Evolutionary conservation across 2,888 invertebrate species (phyloP).

Genomic region (Synanthedon myopaeformis): DNA sequence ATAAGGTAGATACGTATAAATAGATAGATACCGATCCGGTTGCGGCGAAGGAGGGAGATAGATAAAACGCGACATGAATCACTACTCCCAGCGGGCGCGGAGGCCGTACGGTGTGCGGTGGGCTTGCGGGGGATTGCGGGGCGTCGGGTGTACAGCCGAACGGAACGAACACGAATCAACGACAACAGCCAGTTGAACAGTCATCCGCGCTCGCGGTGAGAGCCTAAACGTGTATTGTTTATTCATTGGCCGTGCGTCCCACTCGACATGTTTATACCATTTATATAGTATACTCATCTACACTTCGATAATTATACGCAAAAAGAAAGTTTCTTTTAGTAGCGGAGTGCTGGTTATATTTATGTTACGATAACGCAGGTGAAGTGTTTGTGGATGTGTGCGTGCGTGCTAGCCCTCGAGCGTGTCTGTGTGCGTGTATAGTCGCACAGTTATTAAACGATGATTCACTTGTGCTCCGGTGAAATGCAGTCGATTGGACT

Average conservation of each 20-base stretch:
- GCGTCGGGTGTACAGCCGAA: conserved; percentile 23
- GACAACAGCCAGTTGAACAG: conserved; percentile 45
- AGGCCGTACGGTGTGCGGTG: conserved; percentile 31
- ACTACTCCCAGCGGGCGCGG: conserved; percentile 54
- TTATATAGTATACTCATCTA: conserved; percentile 29
- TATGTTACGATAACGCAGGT: conserved; percentile 56
- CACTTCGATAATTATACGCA: conserved; percentile 21
- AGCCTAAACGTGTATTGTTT: conserved; percentile 33
- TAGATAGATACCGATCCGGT: conserved; percentile 69
- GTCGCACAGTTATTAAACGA: conserved; percentile 68
- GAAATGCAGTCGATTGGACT: conserved; percentile 68
- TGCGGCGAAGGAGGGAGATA: conserved; percentile 69
- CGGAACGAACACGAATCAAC: conserved; percentile 52
- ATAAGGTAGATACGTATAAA: conserved; percentile 57
- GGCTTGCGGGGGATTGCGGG: conserved; percentile 26
- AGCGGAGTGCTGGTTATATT: conserved; percentile 29
- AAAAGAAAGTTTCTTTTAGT: conserved; percentile 28
- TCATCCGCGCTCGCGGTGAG: conserved; percentile 50
- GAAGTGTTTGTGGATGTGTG: conserved; percentile 13
- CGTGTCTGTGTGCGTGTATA: conserved; percentile 55
- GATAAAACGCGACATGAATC: conserved; percentile 70
- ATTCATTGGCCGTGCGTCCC: conserved; percentile 25
- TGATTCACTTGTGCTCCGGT: conserved; percentile 69
- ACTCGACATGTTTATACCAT: conserved; percentile 25
- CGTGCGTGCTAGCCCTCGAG: conserved; percentile 19